Conservation (phyloP, 2,888 invertebrate species). For the Luperina testacea region DNA sequence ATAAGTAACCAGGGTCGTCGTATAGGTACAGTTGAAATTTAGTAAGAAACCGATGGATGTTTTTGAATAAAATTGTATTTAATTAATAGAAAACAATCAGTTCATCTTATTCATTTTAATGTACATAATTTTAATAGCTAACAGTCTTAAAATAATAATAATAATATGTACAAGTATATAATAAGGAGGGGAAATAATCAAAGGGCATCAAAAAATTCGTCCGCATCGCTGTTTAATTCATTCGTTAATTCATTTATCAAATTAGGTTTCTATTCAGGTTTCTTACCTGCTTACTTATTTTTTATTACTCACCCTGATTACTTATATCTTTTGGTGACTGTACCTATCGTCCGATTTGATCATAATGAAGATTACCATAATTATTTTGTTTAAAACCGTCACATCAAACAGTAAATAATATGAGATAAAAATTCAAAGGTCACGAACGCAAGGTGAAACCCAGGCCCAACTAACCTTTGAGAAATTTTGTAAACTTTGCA, state of each 20-base stretch:
- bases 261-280: neutral
- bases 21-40: no score
- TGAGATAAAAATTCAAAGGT: slow-evolving; percentile 17
- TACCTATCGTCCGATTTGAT: neutral
- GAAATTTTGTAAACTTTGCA: slow-evolving; percentile 31
- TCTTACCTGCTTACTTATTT: neutral
- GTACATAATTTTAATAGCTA: no score
- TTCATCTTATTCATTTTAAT: no score
- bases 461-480: slow-evolving; percentile 25
- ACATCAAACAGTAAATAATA: slow-evolving; percentile 16
- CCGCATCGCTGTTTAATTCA: no score
- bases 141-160: no score
- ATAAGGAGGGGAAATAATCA: no score
- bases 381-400: slow-evolving; percentile 24
- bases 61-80: neutral
- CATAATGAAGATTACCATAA: neutral
- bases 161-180: no score
- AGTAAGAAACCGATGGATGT: neutral
- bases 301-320: neutral
- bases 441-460: slow-evolving; percentile 37
- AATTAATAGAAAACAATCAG: neutral
- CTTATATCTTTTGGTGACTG: neutral
- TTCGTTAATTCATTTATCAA: neutral
- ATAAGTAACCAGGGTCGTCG: neutral
- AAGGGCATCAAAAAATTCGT: no score